A percentile compares a stretch with the other conserved stretches of the same genome.
Conservation (phyloP, 2,888 invertebrate species). For the Masnerella sp. region DNA sequence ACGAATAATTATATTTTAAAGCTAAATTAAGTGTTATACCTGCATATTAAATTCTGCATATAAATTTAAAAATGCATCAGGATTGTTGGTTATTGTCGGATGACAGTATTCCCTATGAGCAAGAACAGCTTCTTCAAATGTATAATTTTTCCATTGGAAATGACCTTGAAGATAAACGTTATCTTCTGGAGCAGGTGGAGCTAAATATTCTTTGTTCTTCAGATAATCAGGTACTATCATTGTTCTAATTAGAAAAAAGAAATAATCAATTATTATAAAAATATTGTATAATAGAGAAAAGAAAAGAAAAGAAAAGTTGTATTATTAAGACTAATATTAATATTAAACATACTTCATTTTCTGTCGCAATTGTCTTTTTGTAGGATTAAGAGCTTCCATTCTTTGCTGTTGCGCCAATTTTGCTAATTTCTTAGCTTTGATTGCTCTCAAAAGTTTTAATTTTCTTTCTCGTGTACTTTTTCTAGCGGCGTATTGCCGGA, state of each 20-base stretch:
- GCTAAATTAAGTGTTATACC: too few species aligned
- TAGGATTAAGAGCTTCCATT: not conserved
- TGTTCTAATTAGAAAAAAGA: constrained; percentile 2
- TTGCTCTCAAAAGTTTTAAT: constrained; percentile 85
- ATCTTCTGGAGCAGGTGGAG: constrained; percentile 75
- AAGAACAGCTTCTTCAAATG: constrained; percentile 86
- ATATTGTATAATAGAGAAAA: too few species aligned
- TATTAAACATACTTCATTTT: too few species aligned
- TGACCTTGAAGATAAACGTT: constrained; percentile 82
- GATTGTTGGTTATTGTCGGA: constrained; percentile 88
- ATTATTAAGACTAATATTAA: too few species aligned
- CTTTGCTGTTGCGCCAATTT: constrained; percentile 5
- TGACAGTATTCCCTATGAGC: constrained; percentile 90
- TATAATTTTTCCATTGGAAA: constrained; percentile 81
- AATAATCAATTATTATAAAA: constrained; percentile 2
- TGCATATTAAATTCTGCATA: constrained; percentile 89
- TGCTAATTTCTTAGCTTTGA: constrained; percentile 86
- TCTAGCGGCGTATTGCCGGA: constrained; percentile 84
- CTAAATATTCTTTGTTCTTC: constrained; percentile 20
- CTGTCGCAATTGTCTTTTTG: too few species aligned
- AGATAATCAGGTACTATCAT: constrained; percentile 21
- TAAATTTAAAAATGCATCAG: constrained; percentile 84
- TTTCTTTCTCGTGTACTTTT: constrained; percentile 90
- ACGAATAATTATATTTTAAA: too few species aligned
- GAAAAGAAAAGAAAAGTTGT: too few species aligned